Percentiles rank a stretch among this genome's conserved stretches.
Evolutionary conservation across 2,888 invertebrate species (phyloP).

Genomic region (Chrysina gloriosa): DNA sequence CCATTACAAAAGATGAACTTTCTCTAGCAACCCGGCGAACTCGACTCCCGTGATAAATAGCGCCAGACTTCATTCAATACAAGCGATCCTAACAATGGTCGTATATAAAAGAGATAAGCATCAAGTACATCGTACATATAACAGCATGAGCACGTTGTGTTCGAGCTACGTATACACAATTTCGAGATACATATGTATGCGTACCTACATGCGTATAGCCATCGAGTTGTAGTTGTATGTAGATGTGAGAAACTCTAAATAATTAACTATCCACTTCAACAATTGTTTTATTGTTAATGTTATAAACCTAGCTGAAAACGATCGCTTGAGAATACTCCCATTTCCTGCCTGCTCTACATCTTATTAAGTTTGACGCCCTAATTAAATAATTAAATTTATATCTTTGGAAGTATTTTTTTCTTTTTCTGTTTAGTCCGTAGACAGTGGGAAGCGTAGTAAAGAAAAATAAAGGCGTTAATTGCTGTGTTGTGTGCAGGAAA

Average conservation of each 20-base stretch:
- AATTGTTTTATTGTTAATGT: not conserved
- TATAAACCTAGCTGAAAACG: not conserved
- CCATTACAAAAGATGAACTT: constrained; percentile 4
- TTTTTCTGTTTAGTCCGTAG: not conserved
- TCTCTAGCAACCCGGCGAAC: not conserved
- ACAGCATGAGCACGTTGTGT: not conserved
- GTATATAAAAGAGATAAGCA: constrained; percentile 3
- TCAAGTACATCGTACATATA: not conserved
- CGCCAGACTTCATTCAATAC: too few relatives aligned
- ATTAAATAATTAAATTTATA: not conserved
- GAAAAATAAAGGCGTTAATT: not conserved
- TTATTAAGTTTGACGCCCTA: not conserved
- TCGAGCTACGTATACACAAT: too few relatives aligned
- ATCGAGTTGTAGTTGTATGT: not conserved
- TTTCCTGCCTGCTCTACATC: not conserved
- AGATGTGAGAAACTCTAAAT: constrained; percentile 2
- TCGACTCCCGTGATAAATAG: not conserved
- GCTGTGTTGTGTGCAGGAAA: not conserved
- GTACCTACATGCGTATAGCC: too few relatives aligned
- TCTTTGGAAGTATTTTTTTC: not conserved
- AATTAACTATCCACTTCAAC: constrained; percentile 13
- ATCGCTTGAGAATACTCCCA: constrained; percentile 1
- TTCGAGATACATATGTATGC: too few relatives aligned
- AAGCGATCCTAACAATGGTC: constrained; percentile 7
- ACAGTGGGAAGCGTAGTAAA: not conserved